Conservation (phyloP, 2,113 vertebrate genomes). For the Pardalotus punctatus region DNA sequence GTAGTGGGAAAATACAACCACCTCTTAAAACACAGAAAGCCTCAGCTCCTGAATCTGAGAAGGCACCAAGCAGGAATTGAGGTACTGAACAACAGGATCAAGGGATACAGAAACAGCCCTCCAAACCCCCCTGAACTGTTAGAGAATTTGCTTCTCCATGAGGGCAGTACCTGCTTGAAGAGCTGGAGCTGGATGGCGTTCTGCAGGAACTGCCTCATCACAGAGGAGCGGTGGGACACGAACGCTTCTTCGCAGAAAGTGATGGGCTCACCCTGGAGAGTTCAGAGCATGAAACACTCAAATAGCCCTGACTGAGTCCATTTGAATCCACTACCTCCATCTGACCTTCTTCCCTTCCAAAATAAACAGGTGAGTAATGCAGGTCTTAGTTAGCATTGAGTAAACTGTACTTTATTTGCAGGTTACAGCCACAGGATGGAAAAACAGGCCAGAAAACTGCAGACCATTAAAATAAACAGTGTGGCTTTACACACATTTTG, state of each 20-base stretch:
- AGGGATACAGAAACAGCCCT: background rate
- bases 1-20: background rate
- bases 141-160: background rate
- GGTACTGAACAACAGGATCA: background rate
- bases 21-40: background rate
- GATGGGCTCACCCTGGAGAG: slow-evolving; percentile 88
- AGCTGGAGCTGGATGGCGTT: slow-evolving; percentile 96
- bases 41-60: background rate
- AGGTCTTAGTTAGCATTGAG: background rate
- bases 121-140: background rate
- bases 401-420: background rate
- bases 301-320: background rate
- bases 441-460: background rate
- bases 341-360: background rate
- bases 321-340: background rate
- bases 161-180: slow-evolving; percentile 88
- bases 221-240: slow-evolving; percentile 89
- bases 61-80: background rate
- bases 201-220: slow-evolving; percentile 94
- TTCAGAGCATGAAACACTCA: background rate
- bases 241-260: slow-evolving; percentile 93
- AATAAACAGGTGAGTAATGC: fast-evolving
- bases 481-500: background rate
- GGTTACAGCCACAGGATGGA: background rate
- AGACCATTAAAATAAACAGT: background rate